These are phyloP conservation scores for Microctenopoma lineatum DNA, from an alignment of 2,797 vertebrate genomes.

Conservation along the genomic window DNA sequence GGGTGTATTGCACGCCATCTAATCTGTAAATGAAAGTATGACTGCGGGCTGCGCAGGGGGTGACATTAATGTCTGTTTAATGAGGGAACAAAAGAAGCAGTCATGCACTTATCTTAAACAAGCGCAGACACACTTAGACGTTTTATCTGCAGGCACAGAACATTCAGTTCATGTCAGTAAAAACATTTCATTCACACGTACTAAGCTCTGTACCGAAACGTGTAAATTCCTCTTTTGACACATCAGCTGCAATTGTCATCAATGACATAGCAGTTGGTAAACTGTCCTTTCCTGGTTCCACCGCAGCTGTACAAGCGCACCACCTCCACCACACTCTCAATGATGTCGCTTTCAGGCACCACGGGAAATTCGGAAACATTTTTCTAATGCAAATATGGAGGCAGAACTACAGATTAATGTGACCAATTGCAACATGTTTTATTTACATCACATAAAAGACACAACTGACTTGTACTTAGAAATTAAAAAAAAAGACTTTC, in stretches of 20 bases:
- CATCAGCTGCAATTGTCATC: constrained; percentile 47
- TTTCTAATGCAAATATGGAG: neutral
- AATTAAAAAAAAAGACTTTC: too few species aligned
- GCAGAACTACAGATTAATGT: neutral
- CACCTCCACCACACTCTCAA: constrained; percentile 2
- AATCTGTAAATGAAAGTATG: too few species aligned
- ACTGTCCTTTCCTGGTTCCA: neutral
- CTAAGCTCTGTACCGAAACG: too few species aligned
- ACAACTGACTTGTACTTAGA: too few species aligned
- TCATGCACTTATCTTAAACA: too few species aligned
- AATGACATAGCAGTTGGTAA: constrained; percentile 12
- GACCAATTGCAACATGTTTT: neutral
- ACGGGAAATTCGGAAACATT: constrained; percentile 2
- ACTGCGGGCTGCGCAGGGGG: neutral
- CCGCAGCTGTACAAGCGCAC: neutral
- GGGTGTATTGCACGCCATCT: neutral
- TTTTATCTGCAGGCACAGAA: too few species aligned
- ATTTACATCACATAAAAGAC: neutral
- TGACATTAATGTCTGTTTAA: neutral
- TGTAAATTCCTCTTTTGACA: too few species aligned
- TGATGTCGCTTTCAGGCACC: constrained; percentile 29
- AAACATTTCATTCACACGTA: too few species aligned
- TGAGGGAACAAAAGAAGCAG: too few species aligned
- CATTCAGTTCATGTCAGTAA: too few species aligned
- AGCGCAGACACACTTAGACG: too few species aligned